Conservation (phyloP, 2,888 invertebrate genomes). For the Erebia ligea region DNA sequence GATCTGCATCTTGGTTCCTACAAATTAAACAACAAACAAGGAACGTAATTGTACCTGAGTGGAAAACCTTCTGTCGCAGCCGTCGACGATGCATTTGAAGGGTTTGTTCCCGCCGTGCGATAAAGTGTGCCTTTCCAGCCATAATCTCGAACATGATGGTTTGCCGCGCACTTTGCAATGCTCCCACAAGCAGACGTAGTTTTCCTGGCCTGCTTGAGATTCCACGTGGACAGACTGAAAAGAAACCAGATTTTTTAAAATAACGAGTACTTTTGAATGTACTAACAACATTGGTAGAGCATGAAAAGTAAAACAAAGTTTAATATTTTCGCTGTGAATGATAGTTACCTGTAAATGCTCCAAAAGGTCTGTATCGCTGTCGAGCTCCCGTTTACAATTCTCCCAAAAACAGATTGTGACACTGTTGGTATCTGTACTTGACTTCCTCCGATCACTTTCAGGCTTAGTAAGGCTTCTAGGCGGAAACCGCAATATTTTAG, state of each 20-base stretch:
- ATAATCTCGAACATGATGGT: constrained; percentile 95
- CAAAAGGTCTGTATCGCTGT: constrained; percentile 90
- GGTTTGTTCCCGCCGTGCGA: constrained; percentile 97
- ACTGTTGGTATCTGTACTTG: constrained; percentile 73
- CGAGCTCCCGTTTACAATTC: constrained; percentile 90
- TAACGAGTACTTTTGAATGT: too few species aligned
- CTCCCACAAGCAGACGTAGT: constrained; percentile 95
- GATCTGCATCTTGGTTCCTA: constrained; percentile 46
- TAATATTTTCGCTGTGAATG: background rate
- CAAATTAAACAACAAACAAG: constrained; percentile 33
- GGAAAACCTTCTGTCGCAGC: constrained; percentile 94
- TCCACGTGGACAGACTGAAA: constrained; percentile 91
- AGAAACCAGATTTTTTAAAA: constrained; percentile 1
- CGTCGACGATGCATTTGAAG: constrained; percentile 97
- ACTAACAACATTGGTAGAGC: background rate
- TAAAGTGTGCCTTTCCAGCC: constrained; percentile 96
- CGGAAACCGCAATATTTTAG: constrained; percentile 92
- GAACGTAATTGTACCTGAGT: constrained; percentile 88
- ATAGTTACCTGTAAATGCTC: constrained; percentile 92
- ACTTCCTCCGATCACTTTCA: constrained; percentile 61
- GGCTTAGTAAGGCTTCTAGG: constrained; percentile 76
- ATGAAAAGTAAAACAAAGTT: background rate
- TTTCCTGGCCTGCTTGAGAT: constrained; percentile 91
- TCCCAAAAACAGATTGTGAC: constrained; percentile 90
- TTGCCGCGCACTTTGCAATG: constrained; percentile 97